Evolutionary conservation across 2,888 invertebrate species (phyloP).

Genomic region (Hedychridium roseum): DNA sequence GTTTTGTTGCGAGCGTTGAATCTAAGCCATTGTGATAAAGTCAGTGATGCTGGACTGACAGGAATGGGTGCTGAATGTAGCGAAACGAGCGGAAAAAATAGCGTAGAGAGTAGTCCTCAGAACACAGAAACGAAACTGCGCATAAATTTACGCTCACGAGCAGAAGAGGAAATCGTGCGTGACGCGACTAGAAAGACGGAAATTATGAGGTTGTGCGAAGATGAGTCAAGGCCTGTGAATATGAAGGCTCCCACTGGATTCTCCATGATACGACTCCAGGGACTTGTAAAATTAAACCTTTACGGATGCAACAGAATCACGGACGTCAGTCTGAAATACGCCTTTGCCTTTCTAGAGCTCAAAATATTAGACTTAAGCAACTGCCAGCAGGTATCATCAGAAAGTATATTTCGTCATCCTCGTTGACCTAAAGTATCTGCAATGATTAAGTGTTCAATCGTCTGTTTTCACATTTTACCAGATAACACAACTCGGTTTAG

Average conservation of each 20-base stretch:
- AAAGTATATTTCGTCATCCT: too few relatives aligned
- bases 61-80: conserved; percentile 66
- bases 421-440: neutral
- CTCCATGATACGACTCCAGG: conserved; percentile 52
- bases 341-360: conserved; percentile 74
- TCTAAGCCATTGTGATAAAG: conserved; percentile 73
- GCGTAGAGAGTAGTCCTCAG: too few relatives aligned
- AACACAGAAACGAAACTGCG: conserved; percentile 39
- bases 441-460: neutral
- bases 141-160: conserved; percentile 73
- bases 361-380: conserved; percentile 71
- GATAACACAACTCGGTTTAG: conserved; percentile 73
- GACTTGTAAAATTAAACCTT: conserved; percentile 71
- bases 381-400: conserved; percentile 73
- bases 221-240: conserved; percentile 48
- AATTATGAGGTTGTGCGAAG: conserved; percentile 71
- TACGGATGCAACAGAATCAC: conserved; percentile 76
- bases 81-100: conserved; percentile 7
- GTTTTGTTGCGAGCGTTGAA: conserved; percentile 69
- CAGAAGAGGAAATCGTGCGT: conserved; percentile 74
- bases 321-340: conserved; percentile 75
- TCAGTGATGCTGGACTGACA: conserved; percentile 77
- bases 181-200: conserved; percentile 73
- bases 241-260: conserved; percentile 32
- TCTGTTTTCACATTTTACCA: conserved; percentile 53